phyloP scores from a whole-genome alignment of 2,797 vertebrate genomes.

The Tapera naevia region DNA sequence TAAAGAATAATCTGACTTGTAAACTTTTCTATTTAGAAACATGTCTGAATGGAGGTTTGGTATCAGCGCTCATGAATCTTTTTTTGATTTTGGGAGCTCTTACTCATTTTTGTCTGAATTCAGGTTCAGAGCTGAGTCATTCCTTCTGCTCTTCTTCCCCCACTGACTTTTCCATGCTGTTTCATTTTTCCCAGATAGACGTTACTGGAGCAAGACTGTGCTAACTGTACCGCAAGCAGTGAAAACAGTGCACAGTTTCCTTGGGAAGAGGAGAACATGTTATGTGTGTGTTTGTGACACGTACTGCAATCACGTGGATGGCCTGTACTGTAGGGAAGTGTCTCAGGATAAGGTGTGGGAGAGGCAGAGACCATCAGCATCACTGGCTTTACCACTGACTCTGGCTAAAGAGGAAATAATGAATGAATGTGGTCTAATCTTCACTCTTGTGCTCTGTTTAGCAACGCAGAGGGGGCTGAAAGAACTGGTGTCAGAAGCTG shows the following conservation, averaged over 20 bases:
- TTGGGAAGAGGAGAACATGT: neutral
- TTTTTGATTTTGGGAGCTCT: constrained; percentile 26
- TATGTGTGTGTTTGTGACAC: accelerated
- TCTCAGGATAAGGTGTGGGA: neutral
- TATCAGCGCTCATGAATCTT: neutral
- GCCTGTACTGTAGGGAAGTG: accelerated
- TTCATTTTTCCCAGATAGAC: constrained; percentile 53
- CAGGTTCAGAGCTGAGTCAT: constrained; percentile 57
- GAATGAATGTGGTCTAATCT: neutral
- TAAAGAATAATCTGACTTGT: neutral
- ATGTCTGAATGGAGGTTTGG: neutral
- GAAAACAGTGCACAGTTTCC: neutral
- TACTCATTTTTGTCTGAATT: constrained; percentile 57
- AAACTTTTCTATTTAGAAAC: neutral
- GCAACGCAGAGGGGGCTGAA: neutral
- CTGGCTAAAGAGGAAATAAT: neutral
- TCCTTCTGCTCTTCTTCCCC: constrained; percentile 59
- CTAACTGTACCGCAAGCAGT: neutral
- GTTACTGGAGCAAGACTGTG: neutral
- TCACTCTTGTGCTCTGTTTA: neutral
- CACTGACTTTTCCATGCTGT: constrained; percentile 29
- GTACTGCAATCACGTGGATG: accelerated
- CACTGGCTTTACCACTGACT: neutral
- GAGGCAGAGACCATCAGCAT: neutral
- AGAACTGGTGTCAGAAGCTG: neutral